phyloP scores from a whole-genome alignment of 2,113 vertebrate species.

The Equus przewalskii region DNA sequence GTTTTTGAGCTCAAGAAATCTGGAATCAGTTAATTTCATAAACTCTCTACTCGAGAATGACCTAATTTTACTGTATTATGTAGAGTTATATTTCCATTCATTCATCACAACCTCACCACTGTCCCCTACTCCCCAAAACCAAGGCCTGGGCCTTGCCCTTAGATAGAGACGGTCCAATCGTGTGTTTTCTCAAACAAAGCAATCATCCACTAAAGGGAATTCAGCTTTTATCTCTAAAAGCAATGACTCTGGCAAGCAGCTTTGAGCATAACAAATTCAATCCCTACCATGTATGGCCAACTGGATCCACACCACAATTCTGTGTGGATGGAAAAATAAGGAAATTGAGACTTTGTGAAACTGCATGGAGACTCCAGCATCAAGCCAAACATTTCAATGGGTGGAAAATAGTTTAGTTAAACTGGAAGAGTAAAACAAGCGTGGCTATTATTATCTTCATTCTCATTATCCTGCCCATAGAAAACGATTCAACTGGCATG shows the following conservation, averaged over 20 bases:
- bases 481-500: background rate
- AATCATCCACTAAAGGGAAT: background rate
- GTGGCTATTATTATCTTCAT: background rate
- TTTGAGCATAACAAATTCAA: slow-evolving; percentile 38
- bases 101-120: background rate
- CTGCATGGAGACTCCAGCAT: background rate
- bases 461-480: background rate
- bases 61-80: background rate
- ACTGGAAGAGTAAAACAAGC: background rate
- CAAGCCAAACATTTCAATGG: background rate
- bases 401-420: slow-evolving; percentile 29
- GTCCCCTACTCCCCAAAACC: background rate
- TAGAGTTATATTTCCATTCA: background rate
- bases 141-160: background rate
- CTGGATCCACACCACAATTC: background rate
- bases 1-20: slow-evolving; percentile 51
- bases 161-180: background rate
- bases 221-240: slow-evolving; percentile 35
- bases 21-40: slow-evolving; percentile 58
- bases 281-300: background rate
- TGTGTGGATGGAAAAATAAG: background rate
- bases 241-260: background rate
- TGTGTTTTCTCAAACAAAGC: slow-evolving; percentile 1
- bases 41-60: slow-evolving; percentile 45
- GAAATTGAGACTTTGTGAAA: slow-evolving; percentile 3